A percentile compares a stretch with the other conserved stretches of the same genome.
These are phyloP conservation scores for Pseudomyrmex cubaensis DNA, from an alignment of 1,140 invertebrate species.

Conservation along the genomic window DNA sequence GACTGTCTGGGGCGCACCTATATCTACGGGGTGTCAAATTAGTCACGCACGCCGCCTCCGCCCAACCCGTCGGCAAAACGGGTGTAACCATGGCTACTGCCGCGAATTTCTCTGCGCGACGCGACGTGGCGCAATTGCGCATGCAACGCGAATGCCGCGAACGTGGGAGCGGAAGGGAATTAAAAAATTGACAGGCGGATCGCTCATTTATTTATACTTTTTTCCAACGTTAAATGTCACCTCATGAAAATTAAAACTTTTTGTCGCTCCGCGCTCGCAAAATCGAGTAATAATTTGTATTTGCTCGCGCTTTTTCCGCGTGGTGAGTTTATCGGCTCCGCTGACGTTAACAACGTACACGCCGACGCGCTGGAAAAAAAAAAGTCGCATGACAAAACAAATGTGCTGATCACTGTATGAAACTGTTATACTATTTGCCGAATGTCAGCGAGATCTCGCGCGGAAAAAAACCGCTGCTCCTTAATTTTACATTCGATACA, in stretches of 20 bases:
- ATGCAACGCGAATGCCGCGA: conserved; percentile 59
- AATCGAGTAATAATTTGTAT: conserved; percentile 58
- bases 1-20: conserved; percentile 73
- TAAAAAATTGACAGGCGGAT: conserved; percentile 62
- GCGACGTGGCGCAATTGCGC: conserved; percentile 67
- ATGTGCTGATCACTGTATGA: background rate
- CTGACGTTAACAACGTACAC: conserved; percentile 49
- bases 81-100: conserved; percentile 75
- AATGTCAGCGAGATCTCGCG: background rate
- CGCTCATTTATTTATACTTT: conserved; percentile 60
- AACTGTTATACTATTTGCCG: background rate
- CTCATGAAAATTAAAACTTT: conserved; percentile 62
- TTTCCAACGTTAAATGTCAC: conserved; percentile 51
- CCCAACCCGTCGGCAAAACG: conserved; percentile 60
- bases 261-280: conserved; percentile 48
- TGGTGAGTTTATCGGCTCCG: conserved; percentile 47
- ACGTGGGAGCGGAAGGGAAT: conserved; percentile 23
- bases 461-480: background rate
- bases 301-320: conserved; percentile 51
- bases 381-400: conserved; percentile 29
- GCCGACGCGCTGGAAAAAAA: background rate
- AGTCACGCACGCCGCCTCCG: conserved; percentile 74
- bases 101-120: conserved; percentile 69
- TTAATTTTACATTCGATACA: background rate
- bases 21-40: conserved; percentile 77